These are phyloP conservation scores for Proisotoma minuta DNA, from an alignment of 2,888 invertebrate species.

Conservation along the genomic window DNA sequence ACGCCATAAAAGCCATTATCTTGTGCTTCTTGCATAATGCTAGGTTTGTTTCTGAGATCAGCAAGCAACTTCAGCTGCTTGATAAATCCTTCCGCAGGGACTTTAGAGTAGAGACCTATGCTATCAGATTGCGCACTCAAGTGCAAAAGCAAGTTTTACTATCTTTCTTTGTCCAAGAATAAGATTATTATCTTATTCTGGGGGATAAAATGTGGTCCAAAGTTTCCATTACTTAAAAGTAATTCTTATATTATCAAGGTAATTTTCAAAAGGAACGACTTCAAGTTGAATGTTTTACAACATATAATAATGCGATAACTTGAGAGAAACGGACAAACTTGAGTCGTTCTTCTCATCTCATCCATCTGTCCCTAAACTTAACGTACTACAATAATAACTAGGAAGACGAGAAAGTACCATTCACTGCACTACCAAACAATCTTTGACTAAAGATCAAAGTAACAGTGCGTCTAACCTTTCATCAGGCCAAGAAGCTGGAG, in stretches of 20 bases:
- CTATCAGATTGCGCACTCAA: neutral
- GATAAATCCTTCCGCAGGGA: neutral
- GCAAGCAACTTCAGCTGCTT: too few relatives aligned
- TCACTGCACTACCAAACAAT: too few relatives aligned
- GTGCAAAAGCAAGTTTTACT: neutral
- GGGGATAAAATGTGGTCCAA: slow-evolving; percentile 6
- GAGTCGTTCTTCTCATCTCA: slow-evolving; percentile 2
- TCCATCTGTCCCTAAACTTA: too few relatives aligned
- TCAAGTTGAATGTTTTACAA: slow-evolving; percentile 11
- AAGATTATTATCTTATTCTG: neutral
- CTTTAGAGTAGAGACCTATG: neutral
- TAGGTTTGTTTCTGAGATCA: too few relatives aligned
- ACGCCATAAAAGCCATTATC: too few relatives aligned
- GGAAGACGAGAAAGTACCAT: too few relatives aligned
- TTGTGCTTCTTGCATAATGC: too few relatives aligned
- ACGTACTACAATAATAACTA: too few relatives aligned
- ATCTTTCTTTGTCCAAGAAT: neutral
- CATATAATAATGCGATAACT: slow-evolving; percentile 8
- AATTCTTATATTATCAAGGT: slow-evolving; percentile 11
- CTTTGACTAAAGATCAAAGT: too few relatives aligned
- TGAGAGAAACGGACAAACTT: slow-evolving; percentile 14
- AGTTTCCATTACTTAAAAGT: neutral
- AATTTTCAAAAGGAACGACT: slow-evolving; percentile 13
- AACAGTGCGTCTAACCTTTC: too few relatives aligned
- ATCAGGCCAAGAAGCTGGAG: too few relatives aligned